These are phyloP conservation scores for Pandemis heparana DNA, from an alignment of 2,888 invertebrate genomes.

Conservation along the genomic window DNA sequence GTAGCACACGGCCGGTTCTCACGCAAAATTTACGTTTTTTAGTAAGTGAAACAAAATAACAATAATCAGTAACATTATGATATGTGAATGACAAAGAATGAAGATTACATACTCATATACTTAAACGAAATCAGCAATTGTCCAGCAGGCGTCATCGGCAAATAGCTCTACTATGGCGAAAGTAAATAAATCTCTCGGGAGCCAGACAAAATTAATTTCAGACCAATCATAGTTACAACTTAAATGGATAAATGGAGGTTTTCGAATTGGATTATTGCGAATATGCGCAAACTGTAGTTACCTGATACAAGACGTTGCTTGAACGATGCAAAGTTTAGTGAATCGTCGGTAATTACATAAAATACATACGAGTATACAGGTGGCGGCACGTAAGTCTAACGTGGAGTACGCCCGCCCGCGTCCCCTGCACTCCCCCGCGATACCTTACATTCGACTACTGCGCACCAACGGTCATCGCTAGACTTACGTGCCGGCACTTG, in stretches of 20 bases:
- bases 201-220: slow-evolving; percentile 5
- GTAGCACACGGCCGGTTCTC: too few relatives aligned
- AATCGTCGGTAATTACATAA: neutral
- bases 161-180: neutral
- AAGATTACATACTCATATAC: neutral
- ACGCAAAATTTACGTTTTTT: too few relatives aligned
- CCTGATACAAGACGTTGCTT: neutral
- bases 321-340: neutral
- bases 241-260: neutral
- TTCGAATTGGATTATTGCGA: neutral
- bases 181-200: neutral
- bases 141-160: neutral
- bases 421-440: too few relatives aligned
- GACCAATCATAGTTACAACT: slow-evolving; percentile 2
- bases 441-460: too few relatives aligned
- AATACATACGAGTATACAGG: too few relatives aligned
- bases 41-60: too few relatives aligned
- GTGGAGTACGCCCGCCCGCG: too few relatives aligned
- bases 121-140: neutral
- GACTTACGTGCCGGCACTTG: too few relatives aligned
- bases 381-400: too few relatives aligned
- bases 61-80: too few relatives aligned
- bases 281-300: neutral
- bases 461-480: too few relatives aligned
- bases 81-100: too few relatives aligned